These are phyloP conservation scores for Boulengerochromis microlepis DNA, from an alignment of 2,113 vertebrate species.

Conservation along the genomic window DNA sequence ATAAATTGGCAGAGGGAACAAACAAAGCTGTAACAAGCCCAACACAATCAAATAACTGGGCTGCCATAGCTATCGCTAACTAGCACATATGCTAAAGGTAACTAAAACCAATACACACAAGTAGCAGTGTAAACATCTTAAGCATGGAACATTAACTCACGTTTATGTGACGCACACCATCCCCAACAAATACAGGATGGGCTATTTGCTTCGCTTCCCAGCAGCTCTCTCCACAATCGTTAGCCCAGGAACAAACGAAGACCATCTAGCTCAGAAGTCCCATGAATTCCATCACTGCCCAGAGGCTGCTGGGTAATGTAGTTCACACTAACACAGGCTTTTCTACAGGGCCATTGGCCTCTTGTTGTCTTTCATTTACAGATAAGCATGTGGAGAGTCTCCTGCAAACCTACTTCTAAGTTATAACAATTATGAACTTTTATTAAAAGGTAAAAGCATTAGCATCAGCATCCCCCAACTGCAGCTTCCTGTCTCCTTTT, in stretches of 20 bases:
- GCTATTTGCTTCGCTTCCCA: background rate
- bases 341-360: too few species aligned
- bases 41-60: too few species aligned
- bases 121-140: rapidly evolving
- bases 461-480: too few species aligned
- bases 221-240: background rate
- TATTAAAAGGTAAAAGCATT: too few species aligned
- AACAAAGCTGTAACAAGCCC: too few species aligned
- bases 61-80: rapidly evolving
- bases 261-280: background rate
- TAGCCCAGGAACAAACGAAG: background rate
- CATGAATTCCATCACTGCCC: background rate
- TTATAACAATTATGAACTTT: too few species aligned
- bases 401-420: too few species aligned
- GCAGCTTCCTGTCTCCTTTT: too few species aligned
- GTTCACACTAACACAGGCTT: too few species aligned
- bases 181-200: background rate
- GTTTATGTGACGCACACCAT: background rate
- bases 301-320: background rate
- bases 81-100: background rate
- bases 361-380: too few species aligned
- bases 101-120: rapidly evolving
- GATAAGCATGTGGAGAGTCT: too few species aligned
- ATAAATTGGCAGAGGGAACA: too few species aligned
- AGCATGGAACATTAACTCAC: rapidly evolving